Base-by-base conservation (phyloP, 2,888 invertebrate genomes). In the Sesamia inferens region DNA sequence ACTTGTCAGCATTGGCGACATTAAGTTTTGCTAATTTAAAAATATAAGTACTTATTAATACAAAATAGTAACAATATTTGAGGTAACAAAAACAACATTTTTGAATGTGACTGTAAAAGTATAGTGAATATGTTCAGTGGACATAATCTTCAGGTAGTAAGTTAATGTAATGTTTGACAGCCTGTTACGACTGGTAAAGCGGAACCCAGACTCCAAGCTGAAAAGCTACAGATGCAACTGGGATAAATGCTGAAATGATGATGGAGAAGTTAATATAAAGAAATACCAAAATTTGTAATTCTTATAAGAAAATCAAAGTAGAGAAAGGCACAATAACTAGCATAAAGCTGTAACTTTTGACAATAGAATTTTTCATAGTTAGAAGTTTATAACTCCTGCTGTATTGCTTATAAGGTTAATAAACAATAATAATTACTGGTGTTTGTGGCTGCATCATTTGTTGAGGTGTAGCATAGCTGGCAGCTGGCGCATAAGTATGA, bases 391-490 rank as follows among this genome's bases (percentile, higher is more conserved):
- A 42, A 24, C 19, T 74, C 10, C 13, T 22, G 22, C 24, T 54
- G 13, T 31, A 31, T 31, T 19, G n/a, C 16, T 0, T 42, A 55
- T 31, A 63, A 44, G 47, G 64, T 42, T 2, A 62, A 73, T 54
- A 51, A 0, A 42, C 22, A 72, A 31, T 24, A 31, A 64, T 66
- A 84, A 79, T 94, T 97, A 98, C 98, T 81, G 99, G 99, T 74
- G 99, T 99, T 93, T 98, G 98, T 1, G 98, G 98, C 93, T 98
- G 98, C 98, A 98, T 98, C 93, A 98, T 97, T 88, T 98, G 98
- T 88, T 98, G 98, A 4, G 98, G 98, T 0, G 98, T 97, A 4
- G 97, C 96, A 93, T 97, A 98, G 70, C 97, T 97, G 7, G 98
- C 97, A 8, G 98, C 97, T 4, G 98, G 97, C 14, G 98, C 97